These are phyloP conservation scores for Gasteruption jaculator DNA, from an alignment of 2,888 invertebrate species.

Conservation along the genomic window DNA sequence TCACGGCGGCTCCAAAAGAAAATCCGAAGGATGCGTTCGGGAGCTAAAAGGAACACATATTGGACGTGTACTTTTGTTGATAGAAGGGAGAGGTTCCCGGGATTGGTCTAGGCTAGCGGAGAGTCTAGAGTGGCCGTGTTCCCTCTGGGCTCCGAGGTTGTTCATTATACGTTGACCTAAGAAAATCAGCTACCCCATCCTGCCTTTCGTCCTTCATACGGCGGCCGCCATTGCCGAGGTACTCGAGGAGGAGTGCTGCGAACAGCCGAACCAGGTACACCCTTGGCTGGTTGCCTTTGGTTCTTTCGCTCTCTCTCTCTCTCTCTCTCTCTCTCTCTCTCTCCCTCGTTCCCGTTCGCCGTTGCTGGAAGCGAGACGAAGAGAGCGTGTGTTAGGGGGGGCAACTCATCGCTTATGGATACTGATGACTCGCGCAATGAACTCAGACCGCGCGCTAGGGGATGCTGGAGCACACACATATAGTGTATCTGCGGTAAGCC, in stretches of 20 bases:
- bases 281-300: constrained; percentile 21
- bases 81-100: too few species aligned
- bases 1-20: too few species aligned
- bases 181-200: constrained; percentile 46
- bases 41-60: too few species aligned
- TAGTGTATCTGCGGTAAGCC: constrained; percentile 34
- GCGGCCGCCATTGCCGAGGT: constrained; percentile 24
- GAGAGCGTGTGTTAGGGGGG: constrained; percentile 26
- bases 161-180: constrained; percentile 53
- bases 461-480: too few species aligned
- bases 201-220: constrained; percentile 23
- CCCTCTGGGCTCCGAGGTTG: constrained; percentile 26
- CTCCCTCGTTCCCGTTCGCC: too few species aligned
- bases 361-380: constrained; percentile 5
- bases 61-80: too few species aligned
- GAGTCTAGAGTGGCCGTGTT: constrained; percentile 34
- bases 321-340: constrained; percentile 14
- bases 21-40: too few species aligned
- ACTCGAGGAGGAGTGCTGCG: constrained; percentile 30
- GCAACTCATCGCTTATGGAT: constrained; percentile 71
- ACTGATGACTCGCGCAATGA: constrained; percentile 72
- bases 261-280: constrained; percentile 47
- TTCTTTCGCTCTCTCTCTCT: constrained; percentile 10
- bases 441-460: constrained; percentile 43
- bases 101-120: constrained; percentile 45